Evolutionary conservation across 1,140 invertebrate species (phyloP), one percentile per base, ranked within the genome.

Genomic region (Drosophila nasuta): DNA sequence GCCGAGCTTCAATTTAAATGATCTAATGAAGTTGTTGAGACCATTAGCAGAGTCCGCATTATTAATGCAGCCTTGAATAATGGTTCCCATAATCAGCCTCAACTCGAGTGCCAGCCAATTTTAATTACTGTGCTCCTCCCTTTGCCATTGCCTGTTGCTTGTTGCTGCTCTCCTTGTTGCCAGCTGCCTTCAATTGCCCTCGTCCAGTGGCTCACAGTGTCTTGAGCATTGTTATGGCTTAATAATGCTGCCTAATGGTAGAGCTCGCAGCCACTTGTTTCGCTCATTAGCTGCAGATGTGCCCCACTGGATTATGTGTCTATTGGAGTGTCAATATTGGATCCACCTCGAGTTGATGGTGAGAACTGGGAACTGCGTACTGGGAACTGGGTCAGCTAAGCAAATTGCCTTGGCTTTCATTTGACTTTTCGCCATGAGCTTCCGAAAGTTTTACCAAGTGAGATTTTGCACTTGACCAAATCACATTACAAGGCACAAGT

Each of bases 381-480:
- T n/a, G 7, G 13, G 8, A 38, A 63, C 49, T 63, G 5, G 59
- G 28, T 46, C 58, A 30, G 15, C 6, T 11, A n/a, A 30, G 56
- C 28, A 65, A 81, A 62, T 48, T 48, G 60, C 11, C 17, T 13
- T 15, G 20, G 20, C 73, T 62, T 63, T 56, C 66, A 81, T 63
- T 79, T 70, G 66, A 81, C 49, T 71, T 81, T 60, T 51, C 45
- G 35, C 30, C 51, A 54, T 43, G 73, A 62, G 64, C 60, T 43
- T 15, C 13, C 51, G 4, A 41, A 49, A 33, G 7, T 51, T 46
- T 54, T 20, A 41, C 59, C 67, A 70, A 66, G 52, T 64, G 46
- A 75, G 79, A 81, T 73, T 81, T 81, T 81, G 25, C 58, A 75
- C 67, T 51, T 48, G 73, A 81, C 67, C 70, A 77, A 73, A 67